These are phyloP conservation scores for Archivesica marissinica DNA, from an alignment of 1,140 invertebrate genomes.

Conservation along the genomic window DNA sequence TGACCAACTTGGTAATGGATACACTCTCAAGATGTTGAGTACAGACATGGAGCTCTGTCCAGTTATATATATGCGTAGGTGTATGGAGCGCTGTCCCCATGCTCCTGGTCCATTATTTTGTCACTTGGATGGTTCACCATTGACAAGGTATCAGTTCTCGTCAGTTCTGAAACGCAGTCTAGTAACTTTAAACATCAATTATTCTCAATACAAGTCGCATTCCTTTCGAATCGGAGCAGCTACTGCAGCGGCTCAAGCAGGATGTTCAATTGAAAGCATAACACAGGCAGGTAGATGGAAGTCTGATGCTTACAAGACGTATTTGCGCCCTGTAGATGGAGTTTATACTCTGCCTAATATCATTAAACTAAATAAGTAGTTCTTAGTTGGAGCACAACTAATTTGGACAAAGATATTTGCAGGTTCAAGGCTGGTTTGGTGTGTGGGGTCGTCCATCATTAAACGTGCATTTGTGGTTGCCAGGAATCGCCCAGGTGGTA, in stretches of 20 bases:
- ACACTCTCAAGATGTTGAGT: neutral
- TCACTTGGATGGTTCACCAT: neutral
- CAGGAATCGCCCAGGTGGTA: neutral
- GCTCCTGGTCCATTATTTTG: neutral
- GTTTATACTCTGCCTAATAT: too few species aligned
- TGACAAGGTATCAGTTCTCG: neutral
- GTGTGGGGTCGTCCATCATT: neutral
- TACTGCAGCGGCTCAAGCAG: neutral
- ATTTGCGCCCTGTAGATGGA: neutral
- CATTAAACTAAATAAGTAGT: too few species aligned
- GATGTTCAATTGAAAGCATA: neutral
- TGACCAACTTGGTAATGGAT: conserved; percentile 25
- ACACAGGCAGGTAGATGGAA: neutral
- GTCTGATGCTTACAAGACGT: neutral
- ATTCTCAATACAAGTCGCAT: neutral
- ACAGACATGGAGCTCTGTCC: neutral
- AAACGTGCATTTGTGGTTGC: neutral
- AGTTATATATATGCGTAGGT: neutral
- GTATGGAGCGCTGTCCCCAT: neutral
- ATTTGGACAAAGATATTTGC: neutral
- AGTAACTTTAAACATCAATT: neutral
- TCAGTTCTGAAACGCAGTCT: neutral
- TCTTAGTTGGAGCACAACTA: neutral
- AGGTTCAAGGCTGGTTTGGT: neutral
- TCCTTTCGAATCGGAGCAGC: neutral